Base-by-base conservation (phyloP, 2,888 invertebrate species). In the Malthinus flaveolus region DNA sequence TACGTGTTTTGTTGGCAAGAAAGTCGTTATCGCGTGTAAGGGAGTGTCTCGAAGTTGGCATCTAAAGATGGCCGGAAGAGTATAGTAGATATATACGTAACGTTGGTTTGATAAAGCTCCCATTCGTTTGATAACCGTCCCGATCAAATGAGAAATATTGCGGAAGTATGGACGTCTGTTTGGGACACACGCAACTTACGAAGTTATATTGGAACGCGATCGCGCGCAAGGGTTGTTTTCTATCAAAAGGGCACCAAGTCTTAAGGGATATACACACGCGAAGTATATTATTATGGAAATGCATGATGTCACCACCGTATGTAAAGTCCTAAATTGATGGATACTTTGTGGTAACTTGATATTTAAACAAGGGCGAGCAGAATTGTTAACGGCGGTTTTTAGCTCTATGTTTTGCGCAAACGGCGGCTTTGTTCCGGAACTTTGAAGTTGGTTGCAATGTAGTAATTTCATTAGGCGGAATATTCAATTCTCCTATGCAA, bases 131-230 rank as follows among this genome's bases (percentile, higher is more conserved):
- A 66, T 65, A 65, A 65, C 62, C 57, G 60, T 69, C 68, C 67
- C 68, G 73, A 75, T 74, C 73, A 72, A 63, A 68, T 64, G 70
- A 74, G 74, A 76, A 75, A 73, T 76, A 75, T 75, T 73, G 75
- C 73, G 76, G 75, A 75, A 74, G 71, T 71, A 70, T 67, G 71
- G 71, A 68, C 69, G 69, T 70, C 70, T 71, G 69, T 71, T 66
- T 71, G 71, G 70, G 73, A 74, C 74, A 73, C 75, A 76, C 75
- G 75, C 75, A 71, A 75, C 64, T 68, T 11, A 65, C 68, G 5
- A 23, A 23, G 69, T 64, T 56, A 42, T 53, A 50, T 61, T 15
- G 11, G 33, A 11, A 57, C 49, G 53, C 61, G 54, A 45, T 54
- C 60, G 54, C 23, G 23, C 23, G 23, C 55, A 57, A 59, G 62